Conservation (phyloP, 35 echinoderm and acorn worm genomes). For the Strongylocentrotus purpuratus region DNA sequence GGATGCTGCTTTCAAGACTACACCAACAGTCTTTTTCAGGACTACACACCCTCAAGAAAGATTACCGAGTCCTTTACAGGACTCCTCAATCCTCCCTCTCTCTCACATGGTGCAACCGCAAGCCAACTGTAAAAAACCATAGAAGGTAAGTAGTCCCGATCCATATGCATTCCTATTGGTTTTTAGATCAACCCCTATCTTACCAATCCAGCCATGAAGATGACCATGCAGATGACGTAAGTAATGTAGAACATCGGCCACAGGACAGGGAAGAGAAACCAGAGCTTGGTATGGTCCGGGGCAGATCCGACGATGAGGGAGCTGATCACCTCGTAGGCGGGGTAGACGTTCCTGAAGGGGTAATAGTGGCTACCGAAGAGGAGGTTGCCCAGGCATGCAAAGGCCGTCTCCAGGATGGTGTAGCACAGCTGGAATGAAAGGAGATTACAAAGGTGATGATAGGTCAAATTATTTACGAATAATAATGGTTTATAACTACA, state of each 20-base stretch:
- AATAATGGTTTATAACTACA: neutral
- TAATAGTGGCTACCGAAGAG: constrained; percentile 79
- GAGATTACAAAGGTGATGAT: neutral
- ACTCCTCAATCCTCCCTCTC: too few relatives aligned
- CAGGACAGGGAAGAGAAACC: constrained; percentile 57
- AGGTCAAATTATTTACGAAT: neutral
- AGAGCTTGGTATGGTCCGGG: constrained; percentile 51
- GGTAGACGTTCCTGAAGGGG: constrained; percentile 74
- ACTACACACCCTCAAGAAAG: too few relatives aligned
- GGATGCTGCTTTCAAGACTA: too few relatives aligned
- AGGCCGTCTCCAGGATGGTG: constrained; percentile 63
- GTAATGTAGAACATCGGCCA: constrained; percentile 77
- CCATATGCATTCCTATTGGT: too few relatives aligned
- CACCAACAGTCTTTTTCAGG: too few relatives aligned
- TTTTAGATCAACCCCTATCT: neutral
- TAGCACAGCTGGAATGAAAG: constrained; percentile 61
- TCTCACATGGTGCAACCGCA: too few relatives aligned
- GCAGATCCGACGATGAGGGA: constrained; percentile 59
- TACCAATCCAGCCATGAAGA: constrained; percentile 80
- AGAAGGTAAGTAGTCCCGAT: too few relatives aligned
- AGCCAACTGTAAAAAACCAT: too few relatives aligned
- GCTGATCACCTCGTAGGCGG: constrained; percentile 58
- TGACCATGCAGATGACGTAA: constrained; percentile 63
- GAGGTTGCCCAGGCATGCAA: constrained; percentile 68
- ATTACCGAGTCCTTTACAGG: too few relatives aligned